Evolutionary conservation across 2,888 invertebrate genomes (phyloP).

Genomic region (Tenthredo mesomela): DNA sequence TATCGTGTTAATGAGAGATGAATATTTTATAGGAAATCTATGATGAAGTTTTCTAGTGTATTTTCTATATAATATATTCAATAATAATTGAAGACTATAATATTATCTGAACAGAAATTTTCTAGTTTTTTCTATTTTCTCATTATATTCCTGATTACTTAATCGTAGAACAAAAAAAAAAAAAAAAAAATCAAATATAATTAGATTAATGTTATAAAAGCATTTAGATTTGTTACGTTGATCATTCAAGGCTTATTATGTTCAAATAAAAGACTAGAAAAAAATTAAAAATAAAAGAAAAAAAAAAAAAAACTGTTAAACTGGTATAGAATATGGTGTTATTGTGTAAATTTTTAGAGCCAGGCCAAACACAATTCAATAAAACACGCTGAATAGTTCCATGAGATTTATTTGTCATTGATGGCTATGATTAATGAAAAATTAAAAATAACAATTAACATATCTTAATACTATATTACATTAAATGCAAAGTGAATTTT

Average conservation of each 20-base stretch:
- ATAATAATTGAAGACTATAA: neutral
- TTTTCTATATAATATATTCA: neutral
- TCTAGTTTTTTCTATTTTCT: neutral
- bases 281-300: neutral
- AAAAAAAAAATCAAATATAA: neutral
- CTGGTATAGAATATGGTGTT: neutral
- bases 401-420: constrained; percentile 62
- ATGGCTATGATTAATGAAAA: constrained; percentile 58
- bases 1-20: neutral
- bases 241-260: constrained; percentile 20
- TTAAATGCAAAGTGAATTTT: constrained; percentile 47
- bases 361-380: constrained; percentile 59
- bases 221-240: constrained; percentile 18
- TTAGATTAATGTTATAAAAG: neutral
- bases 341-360: constrained; percentile 39
- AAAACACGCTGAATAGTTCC: constrained; percentile 59
- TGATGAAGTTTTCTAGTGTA: neutral
- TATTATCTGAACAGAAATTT: neutral
- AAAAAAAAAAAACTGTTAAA: neutral
- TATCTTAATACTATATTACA: constrained; percentile 49
- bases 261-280: neutral
- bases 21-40: neutral
- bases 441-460: constrained; percentile 48
- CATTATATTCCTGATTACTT: neutral
- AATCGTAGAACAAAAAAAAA: neutral